These are phyloP conservation scores for Pelobates cultripes DNA, from an alignment of 2,797 vertebrate genomes.

Conservation along the genomic window DNA sequence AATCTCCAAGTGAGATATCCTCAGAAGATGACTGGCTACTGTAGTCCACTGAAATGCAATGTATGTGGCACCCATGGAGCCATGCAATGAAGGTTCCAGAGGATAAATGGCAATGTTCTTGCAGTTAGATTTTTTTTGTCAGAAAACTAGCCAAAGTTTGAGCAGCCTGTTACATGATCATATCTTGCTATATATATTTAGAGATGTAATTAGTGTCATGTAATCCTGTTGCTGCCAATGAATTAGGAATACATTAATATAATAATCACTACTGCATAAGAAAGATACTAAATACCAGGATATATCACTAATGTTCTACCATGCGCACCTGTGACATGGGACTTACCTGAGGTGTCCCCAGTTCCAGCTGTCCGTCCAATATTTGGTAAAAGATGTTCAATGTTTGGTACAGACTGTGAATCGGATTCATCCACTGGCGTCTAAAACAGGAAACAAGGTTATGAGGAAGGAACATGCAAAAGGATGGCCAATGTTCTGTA, in stretches of 20 bases:
- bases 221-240: not conserved
- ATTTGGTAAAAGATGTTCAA: constrained; percentile 96
- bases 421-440: constrained; percentile 93
- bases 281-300: not conserved
- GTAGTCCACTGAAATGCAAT: not conserved
- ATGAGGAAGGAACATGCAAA: not conserved
- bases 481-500: too few species aligned
- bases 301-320: not conserved
- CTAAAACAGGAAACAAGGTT: constrained; percentile 64
- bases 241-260: not conserved
- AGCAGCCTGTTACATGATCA: not conserved
- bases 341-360: constrained; percentile 89
- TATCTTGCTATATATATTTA: not conserved
- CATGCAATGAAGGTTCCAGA: not conserved
- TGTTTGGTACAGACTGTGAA: constrained; percentile 90
- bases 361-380: constrained; percentile 87
- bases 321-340: not conserved
- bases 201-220: not conserved
- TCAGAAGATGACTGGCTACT: not conserved
- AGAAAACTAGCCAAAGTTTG: not conserved
- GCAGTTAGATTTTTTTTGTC: not conserved
- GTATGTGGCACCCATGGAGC: not conserved
- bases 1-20: not conserved
- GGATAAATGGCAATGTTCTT: not conserved
- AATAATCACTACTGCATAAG: not conserved